phyloP scores from a whole-genome alignment of 2,797 vertebrate species.

The Muscicapa striata region DNA sequence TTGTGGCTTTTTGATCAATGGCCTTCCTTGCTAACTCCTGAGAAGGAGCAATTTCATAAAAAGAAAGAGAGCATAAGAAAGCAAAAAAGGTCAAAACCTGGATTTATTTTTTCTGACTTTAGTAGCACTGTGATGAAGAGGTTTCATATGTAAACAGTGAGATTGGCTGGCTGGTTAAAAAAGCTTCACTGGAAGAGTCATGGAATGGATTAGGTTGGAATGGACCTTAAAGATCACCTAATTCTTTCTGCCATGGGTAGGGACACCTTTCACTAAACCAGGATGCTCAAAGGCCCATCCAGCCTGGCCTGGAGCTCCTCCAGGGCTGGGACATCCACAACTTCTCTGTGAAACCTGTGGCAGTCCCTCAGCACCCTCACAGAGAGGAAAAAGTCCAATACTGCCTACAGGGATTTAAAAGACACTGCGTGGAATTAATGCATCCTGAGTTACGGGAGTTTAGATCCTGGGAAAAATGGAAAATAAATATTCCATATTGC shows the following conservation, averaged over 20 bases:
- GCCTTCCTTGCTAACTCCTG: background rate
- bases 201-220: background rate
- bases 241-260: background rate
- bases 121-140: background rate
- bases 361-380: background rate
- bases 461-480: background rate
- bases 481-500: background rate
- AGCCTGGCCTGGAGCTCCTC: background rate
- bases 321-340: background rate
- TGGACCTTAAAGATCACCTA: background rate
- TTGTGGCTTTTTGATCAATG: conserved; percentile 27
- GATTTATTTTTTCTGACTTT: background rate
- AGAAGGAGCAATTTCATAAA: background rate
- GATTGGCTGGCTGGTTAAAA: background rate
- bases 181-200: background rate
- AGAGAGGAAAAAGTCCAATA: background rate
- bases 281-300: background rate
- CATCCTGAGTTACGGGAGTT: background rate
- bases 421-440: rapidly evolving
- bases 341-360: background rate
- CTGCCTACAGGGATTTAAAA: background rate
- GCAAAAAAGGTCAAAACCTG: background rate
- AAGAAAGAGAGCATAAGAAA: background rate
- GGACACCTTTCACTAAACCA: background rate
- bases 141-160: background rate